Evolutionary conservation across 2,797 vertebrate species (phyloP), one percentile per base, ranked within the genome.

Genomic region (Labeo calbasu): DNA sequence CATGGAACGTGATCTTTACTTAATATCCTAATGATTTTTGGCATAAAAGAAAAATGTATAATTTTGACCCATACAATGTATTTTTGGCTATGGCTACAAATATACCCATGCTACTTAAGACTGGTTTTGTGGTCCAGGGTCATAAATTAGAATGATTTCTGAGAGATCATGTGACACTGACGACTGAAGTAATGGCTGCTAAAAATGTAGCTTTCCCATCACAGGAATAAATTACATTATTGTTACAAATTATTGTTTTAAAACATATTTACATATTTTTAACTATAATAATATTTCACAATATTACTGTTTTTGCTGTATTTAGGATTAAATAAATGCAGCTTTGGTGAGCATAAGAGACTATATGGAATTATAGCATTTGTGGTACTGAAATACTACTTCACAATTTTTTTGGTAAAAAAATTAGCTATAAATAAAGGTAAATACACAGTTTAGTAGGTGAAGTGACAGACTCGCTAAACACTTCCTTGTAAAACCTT

Each of bases 401-500:
- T 13, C n/a, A n/a, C n/a, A n/a, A n/a, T n/a, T 14, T 14, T 59
- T 17, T 7, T 32, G 17, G 28, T 40, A 57, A 21, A 59, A 59
- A 17, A 13, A 10, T 53, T 40, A 15, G 53, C 9, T 32, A 9
- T 17, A 75, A 82, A 76, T 75, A 23, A 53, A 75, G 5, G 15
- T 23, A 11, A 61, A 63, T 40, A 28, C 15, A 40, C 19, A 36
- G 21, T 46, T 25, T 40, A 11, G 3, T 15, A 82, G 32, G 81
- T 66, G 8, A 68, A 46, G 32, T 28, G 51, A 76, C 17, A 65
- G 21, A 40, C 46, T 23, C 4, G 25, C 25, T 65, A 36, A 73
- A 51, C 32, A 55, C 21, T 66, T 82, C 81, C 81, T 66, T 53
- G 71, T 75, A 65, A 55, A 51, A 46, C 36, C 8, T 19, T 53